phyloP scores from a whole-genome alignment of 1,140 invertebrate genomes.

The Eufriesea mexicana region DNA sequence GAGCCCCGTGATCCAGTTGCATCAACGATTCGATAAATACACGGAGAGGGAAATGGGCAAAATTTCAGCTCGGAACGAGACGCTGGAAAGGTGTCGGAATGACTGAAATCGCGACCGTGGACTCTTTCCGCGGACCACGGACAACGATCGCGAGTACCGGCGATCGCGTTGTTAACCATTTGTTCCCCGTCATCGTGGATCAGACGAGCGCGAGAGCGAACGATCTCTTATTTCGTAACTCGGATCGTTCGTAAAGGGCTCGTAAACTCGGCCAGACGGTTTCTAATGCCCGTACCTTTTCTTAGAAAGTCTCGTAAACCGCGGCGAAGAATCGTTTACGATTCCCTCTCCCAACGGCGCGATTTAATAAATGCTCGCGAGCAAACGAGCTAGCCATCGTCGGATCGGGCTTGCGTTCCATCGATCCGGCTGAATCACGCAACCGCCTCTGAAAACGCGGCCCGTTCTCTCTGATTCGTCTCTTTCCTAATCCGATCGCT shows the following conservation, averaged over 20 bases:
- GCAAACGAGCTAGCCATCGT: conserved; percentile 35
- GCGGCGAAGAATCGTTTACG: conserved; percentile 49
- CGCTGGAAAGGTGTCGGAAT: no score
- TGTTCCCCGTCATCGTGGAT: neutral
- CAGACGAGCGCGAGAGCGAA: neutral
- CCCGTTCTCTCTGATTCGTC: neutral
- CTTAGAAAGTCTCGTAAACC: conserved; percentile 53
- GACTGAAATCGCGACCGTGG: no score
- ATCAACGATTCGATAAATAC: no score
- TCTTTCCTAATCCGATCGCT: neutral
- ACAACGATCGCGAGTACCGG: neutral
- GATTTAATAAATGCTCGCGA: conserved; percentile 58
- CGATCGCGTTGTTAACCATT: neutral
- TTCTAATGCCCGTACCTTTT: conserved; percentile 45
- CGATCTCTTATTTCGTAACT: conserved; percentile 50
- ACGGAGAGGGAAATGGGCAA: no score
- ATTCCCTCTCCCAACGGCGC: neutral
- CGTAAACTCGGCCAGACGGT: conserved; percentile 45
- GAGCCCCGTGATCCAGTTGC: no score
- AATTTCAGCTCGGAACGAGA: no score
- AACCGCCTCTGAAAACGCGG: neutral
- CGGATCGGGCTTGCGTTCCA: conserved; percentile 23
- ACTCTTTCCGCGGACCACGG: neutral
- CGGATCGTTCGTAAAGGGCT: conserved; percentile 43
- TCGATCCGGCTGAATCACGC: conserved; percentile 27